Conservation (phyloP, 2,888 invertebrate species). For the Acanthosepion esculentum region DNA sequence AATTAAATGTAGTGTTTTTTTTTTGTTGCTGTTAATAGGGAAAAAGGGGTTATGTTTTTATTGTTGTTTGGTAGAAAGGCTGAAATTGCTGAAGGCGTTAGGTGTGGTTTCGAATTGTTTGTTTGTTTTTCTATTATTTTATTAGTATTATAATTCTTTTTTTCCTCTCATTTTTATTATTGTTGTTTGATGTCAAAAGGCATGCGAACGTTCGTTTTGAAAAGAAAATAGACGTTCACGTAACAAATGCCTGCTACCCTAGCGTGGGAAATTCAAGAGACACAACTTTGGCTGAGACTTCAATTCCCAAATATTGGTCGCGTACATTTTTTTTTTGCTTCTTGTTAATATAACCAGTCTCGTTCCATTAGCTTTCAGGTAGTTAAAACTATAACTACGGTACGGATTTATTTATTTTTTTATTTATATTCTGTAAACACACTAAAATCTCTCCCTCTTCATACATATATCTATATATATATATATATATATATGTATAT, state of each 20-base stretch:
- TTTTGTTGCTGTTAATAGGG: background rate
- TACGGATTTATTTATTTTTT: no score
- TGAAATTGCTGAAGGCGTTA: conserved; percentile 12
- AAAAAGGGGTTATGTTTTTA: background rate
- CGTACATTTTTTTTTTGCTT: background rate
- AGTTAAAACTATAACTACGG: no score
- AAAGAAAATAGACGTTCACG: background rate
- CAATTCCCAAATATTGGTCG: background rate
- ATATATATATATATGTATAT: no score
- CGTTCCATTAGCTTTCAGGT: no score
- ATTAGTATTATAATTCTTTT: background rate
- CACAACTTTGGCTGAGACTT: background rate
- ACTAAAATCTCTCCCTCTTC: no score
- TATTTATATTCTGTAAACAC: no score
- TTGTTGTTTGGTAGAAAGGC: background rate
- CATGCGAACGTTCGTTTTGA: background rate
- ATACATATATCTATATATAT: no score
- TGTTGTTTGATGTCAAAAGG: background rate
- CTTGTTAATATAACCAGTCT: no score
- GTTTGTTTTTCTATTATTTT: background rate
- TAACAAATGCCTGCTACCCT: background rate
- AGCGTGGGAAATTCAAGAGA: conserved; percentile 33
- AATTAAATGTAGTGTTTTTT: background rate
- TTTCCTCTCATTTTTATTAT: background rate
- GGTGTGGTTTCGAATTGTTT: no score